Evolutionary conservation across 2,888 invertebrate species (phyloP), one percentile per base, ranked within the genome.

Genomic region (Pachydiplax longipennis): DNA sequence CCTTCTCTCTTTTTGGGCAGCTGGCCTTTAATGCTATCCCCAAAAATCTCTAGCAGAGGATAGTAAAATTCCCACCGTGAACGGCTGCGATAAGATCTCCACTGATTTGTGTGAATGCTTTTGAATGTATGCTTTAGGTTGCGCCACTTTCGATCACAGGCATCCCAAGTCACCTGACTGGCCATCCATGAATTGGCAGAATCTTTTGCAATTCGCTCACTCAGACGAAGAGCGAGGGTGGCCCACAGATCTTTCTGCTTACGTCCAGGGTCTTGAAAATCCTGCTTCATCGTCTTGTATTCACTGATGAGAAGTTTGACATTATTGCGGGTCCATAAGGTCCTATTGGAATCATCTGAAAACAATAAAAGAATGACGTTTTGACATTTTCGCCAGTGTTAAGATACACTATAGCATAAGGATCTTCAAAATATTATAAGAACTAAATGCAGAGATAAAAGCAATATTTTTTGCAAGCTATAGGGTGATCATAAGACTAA

Each of bases 111-210:
- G 37, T 87, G 87, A n/a, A 92, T 91, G 22, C 91, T 91, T 73
- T 91, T 92, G 44, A 91, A 92, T 25, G 92, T 92, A 31, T 91
- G 91, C 65, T 91, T 91, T 25, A 92, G 82, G 80, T 92, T 92
- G 44, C 92, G 91, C 92, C 92, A 92, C 61, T 92, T 92, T 10
- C 91, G 91, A 91, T 92, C 91, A 80, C 92, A 92, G 0, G 87
- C 87, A 87, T 87, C 87, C 87, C 87, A 87, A 13, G 87, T 87
- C 35, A 87, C 87, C 65, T 87, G 87, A 12, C 61, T 87, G 1
- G 87, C 37, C 87, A 87, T 87, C 87, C 87, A 87, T 8, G 87
- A 58, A 12, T 37, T 61, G 22, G 58, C 12, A 2, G 25, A 18
- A 13, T 87, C 87, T 61, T 87, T 87, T 10, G 87, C 61, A 13